These are phyloP conservation scores for Drepana falcataria DNA, from an alignment of 2,888 invertebrate genomes.

Conservation along the genomic window DNA sequence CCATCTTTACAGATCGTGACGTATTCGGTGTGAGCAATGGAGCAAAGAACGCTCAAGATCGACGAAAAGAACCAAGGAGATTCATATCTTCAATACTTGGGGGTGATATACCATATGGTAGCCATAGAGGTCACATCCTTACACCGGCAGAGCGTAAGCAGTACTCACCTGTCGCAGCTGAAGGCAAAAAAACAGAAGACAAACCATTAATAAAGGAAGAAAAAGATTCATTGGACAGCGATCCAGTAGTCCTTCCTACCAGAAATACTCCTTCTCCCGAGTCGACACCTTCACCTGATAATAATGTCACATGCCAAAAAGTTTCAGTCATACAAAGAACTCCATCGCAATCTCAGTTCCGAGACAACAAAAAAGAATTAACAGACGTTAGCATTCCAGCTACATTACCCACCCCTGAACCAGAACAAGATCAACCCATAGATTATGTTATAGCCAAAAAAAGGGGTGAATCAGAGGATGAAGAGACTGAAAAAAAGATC, in stretches of 20 bases:
- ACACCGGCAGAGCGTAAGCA: conserved; percentile 90
- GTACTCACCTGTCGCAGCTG: conserved; percentile 81
- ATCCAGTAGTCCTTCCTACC: conserved; percentile 79
- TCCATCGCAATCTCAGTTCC: conserved; percentile 77
- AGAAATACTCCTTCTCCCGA: conserved; percentile 75
- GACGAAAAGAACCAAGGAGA: conserved; percentile 76
- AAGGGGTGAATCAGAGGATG: conserved; percentile 82
- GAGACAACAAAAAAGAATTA: conserved; percentile 68
- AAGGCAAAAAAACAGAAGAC: conserved; percentile 77
- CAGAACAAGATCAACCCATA: conserved; percentile 91
- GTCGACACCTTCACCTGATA: conserved; percentile 80
- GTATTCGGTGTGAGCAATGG: conserved; percentile 67
- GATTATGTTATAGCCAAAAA: conserved; percentile 93
- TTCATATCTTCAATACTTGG: conserved; percentile 90
- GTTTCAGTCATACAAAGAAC: conserved; percentile 91
- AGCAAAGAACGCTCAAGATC: conserved; percentile 44
- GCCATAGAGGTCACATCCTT: conserved; percentile 85
- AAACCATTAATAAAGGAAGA: conserved; percentile 79
- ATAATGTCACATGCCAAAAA: conserved; percentile 82
- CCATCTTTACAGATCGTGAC: conserved; percentile 70
- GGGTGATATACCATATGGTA: conserved; percentile 90
- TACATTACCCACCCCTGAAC: conserved; percentile 75
- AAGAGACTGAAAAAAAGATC: conserved; percentile 83
- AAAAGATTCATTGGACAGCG: conserved; percentile 81
- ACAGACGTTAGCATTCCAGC: conserved; percentile 73